phyloP scores from a whole-genome alignment of 2,888 invertebrate species.

The Dione vanillae region DNA sequence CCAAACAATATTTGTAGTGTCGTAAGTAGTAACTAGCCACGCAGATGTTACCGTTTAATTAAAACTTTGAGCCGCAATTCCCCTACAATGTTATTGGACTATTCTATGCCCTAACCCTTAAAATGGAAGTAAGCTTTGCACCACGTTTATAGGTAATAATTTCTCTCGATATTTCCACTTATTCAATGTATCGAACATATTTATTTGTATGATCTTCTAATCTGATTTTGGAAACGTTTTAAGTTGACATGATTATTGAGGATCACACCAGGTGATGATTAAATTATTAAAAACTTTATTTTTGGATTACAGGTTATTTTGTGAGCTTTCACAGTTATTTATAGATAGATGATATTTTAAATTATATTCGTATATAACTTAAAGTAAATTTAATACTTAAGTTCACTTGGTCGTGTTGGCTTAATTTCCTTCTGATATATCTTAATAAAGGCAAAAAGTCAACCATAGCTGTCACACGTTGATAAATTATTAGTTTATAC shows the following conservation, averaged over 20 bases:
- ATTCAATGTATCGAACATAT: not conserved
- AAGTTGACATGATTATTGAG: too few species aligned
- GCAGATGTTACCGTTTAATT: constrained; percentile 81
- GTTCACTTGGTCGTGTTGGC: constrained; percentile 43
- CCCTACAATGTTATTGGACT: constrained; percentile 73
- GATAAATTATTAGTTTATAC: constrained; percentile 41
- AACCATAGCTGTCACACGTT: constrained; percentile 41
- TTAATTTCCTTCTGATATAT: constrained; percentile 51
- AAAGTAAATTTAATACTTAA: too few species aligned
- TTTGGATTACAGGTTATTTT: too few species aligned
- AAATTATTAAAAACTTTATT: too few species aligned
- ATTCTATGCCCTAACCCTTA: constrained; percentile 58
- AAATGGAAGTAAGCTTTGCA: constrained; percentile 64
- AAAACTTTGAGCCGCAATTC: constrained; percentile 77
- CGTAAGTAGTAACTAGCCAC: constrained; percentile 66
- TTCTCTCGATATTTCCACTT: not conserved
- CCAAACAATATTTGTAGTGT: constrained; percentile 68
- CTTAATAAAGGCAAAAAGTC: constrained; percentile 45
- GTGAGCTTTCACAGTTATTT: too few species aligned
- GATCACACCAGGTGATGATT: too few species aligned
- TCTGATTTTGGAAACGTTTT: too few species aligned
- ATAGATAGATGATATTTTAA: too few species aligned
- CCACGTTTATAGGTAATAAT: constrained; percentile 16
- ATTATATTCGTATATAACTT: too few species aligned
- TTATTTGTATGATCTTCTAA: too few species aligned